Percentiles rank a stretch among this genome's conserved stretches.
phyloP scores from a whole-genome alignment of 1,140 invertebrate species.

The Ostrea denselamellosa region DNA sequence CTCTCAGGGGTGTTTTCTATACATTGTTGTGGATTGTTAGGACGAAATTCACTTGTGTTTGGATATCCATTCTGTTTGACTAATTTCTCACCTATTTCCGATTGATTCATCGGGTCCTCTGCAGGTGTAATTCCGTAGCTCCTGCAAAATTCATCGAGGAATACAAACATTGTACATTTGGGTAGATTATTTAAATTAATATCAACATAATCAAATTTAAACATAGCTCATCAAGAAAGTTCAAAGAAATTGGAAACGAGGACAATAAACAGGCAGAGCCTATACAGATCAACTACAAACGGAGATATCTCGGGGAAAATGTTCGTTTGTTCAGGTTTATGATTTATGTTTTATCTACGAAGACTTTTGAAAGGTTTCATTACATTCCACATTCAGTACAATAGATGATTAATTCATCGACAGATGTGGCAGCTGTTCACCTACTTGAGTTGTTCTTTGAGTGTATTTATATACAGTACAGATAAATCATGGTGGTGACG shows the following conservation, averaged over 20 bases:
- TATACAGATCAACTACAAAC: no score
- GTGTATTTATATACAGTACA: slow-evolving; percentile 85
- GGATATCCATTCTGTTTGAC: slow-evolving; percentile 42
- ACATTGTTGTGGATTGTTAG: not conserved
- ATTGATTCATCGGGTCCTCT: slow-evolving; percentile 33
- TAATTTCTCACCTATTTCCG: slow-evolving; percentile 4
- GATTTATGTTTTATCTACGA: no score
- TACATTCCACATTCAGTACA: no score
- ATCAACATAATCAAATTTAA: no score
- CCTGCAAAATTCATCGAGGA: slow-evolving; percentile 18
- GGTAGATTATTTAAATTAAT: no score
- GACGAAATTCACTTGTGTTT: slow-evolving; percentile 7
- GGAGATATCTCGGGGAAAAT: no score
- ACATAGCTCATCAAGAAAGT: no score
- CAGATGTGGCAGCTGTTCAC: not conserved
- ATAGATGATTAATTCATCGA: not conserved
- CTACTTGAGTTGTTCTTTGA: slow-evolving; percentile 55
- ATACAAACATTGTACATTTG: not conserved
- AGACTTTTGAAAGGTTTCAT: no score
- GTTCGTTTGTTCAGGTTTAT: no score
- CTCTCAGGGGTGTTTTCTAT: slow-evolving; percentile 3
- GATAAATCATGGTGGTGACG: slow-evolving; percentile 92
- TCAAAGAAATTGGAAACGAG: no score
- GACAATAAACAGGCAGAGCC: no score
- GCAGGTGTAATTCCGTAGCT: slow-evolving; percentile 50